Conservation (phyloP, 2,113 vertebrate genomes). For the Apodemus speciosus region DNA sequence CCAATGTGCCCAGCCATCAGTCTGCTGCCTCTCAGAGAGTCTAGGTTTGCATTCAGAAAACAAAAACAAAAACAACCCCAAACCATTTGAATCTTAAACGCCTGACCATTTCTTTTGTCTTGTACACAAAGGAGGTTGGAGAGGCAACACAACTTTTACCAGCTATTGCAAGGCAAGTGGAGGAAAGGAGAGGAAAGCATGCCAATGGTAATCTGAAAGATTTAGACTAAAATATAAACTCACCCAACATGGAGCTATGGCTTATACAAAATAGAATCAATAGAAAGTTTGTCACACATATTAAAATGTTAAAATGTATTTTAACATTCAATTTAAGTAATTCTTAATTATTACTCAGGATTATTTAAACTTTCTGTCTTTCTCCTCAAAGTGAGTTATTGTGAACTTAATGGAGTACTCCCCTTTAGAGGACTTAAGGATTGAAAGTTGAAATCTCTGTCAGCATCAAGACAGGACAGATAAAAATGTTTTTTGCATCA, state of each 20-base stretch:
- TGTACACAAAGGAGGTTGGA: not conserved
- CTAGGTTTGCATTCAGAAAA: not conserved
- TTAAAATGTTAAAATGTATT: slow-evolving; percentile 43
- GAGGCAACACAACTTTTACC: not conserved
- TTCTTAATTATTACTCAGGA: slow-evolving; percentile 18
- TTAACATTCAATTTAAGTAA: slow-evolving; percentile 22
- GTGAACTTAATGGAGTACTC: not conserved
- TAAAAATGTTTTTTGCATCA: not conserved
- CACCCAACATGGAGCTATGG: not conserved
- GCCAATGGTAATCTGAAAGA: not conserved
- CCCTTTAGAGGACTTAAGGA: slow-evolving; percentile 34
- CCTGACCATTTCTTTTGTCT: not conserved
- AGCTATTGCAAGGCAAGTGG: not conserved
- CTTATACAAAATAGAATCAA: not conserved
- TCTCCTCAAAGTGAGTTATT: not conserved
- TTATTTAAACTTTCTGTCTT: not conserved
- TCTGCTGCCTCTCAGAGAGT: not conserved
- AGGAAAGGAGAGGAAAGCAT: not conserved
- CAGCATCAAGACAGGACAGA: not conserved
- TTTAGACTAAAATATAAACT: not conserved
- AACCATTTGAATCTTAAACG: not conserved
- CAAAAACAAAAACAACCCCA: not conserved
- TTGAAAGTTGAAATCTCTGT: not conserved
- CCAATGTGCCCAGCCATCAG: not conserved
- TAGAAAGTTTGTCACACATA: slow-evolving; percentile 2